A percentile compares a stretch with the other conserved stretches of the same genome.
phyloP scores from a whole-genome alignment of 2,797 vertebrate species.

The Euthynnus affinis region DNA sequence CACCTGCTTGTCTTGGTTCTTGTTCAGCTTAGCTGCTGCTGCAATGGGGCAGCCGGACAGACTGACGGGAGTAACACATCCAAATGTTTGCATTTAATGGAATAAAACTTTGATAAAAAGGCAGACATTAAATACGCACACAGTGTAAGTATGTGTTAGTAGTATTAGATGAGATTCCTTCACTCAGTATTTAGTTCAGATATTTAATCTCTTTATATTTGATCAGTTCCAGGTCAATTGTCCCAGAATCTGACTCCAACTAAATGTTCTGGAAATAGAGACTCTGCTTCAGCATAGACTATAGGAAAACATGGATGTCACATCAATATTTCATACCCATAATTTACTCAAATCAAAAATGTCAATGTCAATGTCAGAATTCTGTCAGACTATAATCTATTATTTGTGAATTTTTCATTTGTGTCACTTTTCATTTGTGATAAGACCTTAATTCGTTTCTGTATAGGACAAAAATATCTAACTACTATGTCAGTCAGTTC shows the following conservation, averaged over 20 bases:
- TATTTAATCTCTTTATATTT: background rate
- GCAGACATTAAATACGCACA: background rate
- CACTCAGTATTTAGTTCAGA: background rate
- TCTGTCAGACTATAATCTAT: too few relatives aligned
- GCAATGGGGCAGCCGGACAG: slow-evolving; percentile 97
- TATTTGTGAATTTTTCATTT: too few relatives aligned
- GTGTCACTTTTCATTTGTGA: too few relatives aligned
- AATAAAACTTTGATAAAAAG: background rate
- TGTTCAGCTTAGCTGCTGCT: slow-evolving; percentile 95
- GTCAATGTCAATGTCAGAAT: too few relatives aligned
- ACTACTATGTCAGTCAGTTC: too few relatives aligned
- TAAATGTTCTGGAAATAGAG: background rate
- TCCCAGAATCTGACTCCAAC: background rate
- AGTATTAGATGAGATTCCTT: slow-evolving; percentile 31
- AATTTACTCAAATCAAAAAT: too few relatives aligned
- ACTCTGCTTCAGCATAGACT: background rate
- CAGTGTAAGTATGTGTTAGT: slow-evolving; percentile 48
- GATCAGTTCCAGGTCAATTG: background rate
- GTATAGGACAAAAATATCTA: too few relatives aligned
- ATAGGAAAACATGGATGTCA: background rate
- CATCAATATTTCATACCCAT: too few relatives aligned
- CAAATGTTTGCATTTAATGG: slow-evolving; percentile 25
- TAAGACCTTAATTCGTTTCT: too few relatives aligned
- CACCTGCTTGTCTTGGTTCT: slow-evolving; percentile 91
- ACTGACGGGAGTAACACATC: slow-evolving; percentile 72